A percentile compares a stretch with the other conserved stretches of the same genome.
Evolutionary conservation across 2,797 vertebrate species (phyloP).

Genomic region (Hafferia zeledoni): DNA sequence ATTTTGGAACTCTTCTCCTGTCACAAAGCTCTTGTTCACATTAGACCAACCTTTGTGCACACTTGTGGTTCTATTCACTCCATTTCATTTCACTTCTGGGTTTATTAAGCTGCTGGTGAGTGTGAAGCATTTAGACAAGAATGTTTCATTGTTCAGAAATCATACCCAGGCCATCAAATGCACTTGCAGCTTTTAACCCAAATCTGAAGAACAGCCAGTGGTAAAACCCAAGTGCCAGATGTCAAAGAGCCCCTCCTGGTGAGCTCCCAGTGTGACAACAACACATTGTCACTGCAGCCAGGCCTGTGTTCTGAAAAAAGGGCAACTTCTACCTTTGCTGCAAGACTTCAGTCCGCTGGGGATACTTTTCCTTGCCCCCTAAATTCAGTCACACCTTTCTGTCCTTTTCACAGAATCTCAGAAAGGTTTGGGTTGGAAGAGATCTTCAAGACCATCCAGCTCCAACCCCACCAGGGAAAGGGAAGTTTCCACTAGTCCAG

Average conservation of each 20-base stretch:
- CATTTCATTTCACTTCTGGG: background rate
- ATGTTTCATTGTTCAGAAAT: background rate
- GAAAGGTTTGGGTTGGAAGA: background rate
- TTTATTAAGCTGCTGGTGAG: background rate
- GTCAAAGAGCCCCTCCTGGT: conserved; percentile 26
- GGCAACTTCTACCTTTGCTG: background rate
- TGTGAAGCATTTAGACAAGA: background rate
- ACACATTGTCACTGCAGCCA: background rate
- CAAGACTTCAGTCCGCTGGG: background rate
- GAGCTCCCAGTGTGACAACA: background rate
- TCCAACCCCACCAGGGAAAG: background rate
- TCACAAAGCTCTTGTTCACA: background rate
- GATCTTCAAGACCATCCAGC: background rate
- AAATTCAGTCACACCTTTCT: background rate
- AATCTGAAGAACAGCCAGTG: background rate
- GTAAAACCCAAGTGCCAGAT: background rate
- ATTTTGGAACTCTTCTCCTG: background rate
- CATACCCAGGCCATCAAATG: background rate
- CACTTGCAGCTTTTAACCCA: background rate
- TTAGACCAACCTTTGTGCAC: background rate
- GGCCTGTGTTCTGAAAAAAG: background rate
- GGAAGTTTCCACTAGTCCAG: background rate
- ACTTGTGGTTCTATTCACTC: background rate
- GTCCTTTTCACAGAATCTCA: background rate
- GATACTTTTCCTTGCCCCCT: background rate